Base-by-base conservation (phyloP, 2,113 vertebrate species). In the Heptranchias perlo region DNA sequence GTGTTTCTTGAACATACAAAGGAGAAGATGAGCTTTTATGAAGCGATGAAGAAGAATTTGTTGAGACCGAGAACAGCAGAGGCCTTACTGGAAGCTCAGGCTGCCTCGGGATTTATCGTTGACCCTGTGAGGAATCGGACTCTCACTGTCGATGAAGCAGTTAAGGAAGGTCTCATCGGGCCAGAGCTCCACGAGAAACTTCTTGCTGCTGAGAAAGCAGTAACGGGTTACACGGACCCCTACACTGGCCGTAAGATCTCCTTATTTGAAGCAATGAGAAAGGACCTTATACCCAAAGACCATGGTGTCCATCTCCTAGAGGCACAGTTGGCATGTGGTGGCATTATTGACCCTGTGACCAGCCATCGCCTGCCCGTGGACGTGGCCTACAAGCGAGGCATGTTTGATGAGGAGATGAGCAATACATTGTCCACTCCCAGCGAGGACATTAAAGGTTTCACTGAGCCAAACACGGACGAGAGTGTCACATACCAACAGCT, bases 121-220 rank as follows among this genome's bases (percentile, higher is more conserved):
- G 97, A 97, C n/a, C 97, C 97, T 0, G 0, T 97, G 0, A 0
- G 0, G 0, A 97, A 97, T 7, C 1, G 49, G n/a, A 97, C 96
- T 49, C 69, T 97, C 0, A 97, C 97, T 0, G 97, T 97, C 0
- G 96, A 97, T 0, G 96, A 97, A 11, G 99, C 99, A 0, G 99
- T 99, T 82, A 98, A 98, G 52, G 98, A 98, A 0, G 98, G 98
- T 96, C 97, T 98, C 52, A 98, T 99, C 95, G 99, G 99, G 2
- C 99, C 99, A 0, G 99, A 99, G 97, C 97, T 99, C 31, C 99
- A 99, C 0, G 99, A 99, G 97, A 99, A 98, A 97, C 97, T 99
- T 82, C 97, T 99, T 47, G 99, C 99, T 0, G 99, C 99, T 0
- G 99, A 99, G 97, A 98, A 98, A 97, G 99, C 99, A 0, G 99